A percentile compares a stretch with the other conserved stretches of the same genome.
Conservation (phyloP, 92 coral and sea anemone species). For the Phenganax subtilis region DNA sequence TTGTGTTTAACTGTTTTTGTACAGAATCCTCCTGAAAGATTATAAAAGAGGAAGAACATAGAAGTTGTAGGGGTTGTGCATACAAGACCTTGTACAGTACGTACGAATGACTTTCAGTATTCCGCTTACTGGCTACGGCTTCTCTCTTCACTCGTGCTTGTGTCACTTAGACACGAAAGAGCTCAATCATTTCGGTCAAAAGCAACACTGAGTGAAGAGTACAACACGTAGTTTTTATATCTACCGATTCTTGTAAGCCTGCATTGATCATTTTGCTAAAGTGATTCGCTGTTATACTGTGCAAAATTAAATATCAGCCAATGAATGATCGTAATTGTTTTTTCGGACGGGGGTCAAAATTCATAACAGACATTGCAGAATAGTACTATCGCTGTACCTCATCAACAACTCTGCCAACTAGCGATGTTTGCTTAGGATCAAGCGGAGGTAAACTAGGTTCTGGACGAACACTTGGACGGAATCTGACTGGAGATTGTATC, state of each 20-base stretch:
- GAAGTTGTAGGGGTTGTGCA: not conserved
- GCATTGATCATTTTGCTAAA: too few relatives aligned
- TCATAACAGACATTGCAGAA: not conserved
- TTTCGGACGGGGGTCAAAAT: not conserved
- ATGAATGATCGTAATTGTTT: too few relatives aligned
- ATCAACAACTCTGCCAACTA: conserved; percentile 71
- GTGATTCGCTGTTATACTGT: too few relatives aligned
- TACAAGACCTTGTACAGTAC: not conserved
- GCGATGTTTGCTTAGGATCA: conserved; percentile 67
- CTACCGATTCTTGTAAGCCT: too few relatives aligned
- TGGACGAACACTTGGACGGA: conserved; percentile 93
- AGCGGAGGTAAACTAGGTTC: conserved; percentile 81
- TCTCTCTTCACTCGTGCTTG: too few relatives aligned
- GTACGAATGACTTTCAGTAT: not conserved
- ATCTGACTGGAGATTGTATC: conserved; percentile 86
- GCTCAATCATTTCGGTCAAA: too few relatives aligned
- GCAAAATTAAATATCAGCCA: too few relatives aligned
- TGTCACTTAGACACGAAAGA: too few relatives aligned
- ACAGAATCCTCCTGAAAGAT: conserved; percentile 30
- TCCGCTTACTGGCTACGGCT: too few relatives aligned
- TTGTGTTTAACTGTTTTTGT: conserved; percentile 13
- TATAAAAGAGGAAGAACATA: not conserved
- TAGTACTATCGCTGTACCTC: conserved; percentile 34
- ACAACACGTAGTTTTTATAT: too few relatives aligned
- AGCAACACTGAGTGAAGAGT: too few relatives aligned